A percentile compares a stretch with the other conserved stretches of the same genome.
Evolutionary conservation across 35 echinoderm and acorn worm genomes (phyloP).

Genomic region (Antedon bifida): DNA sequence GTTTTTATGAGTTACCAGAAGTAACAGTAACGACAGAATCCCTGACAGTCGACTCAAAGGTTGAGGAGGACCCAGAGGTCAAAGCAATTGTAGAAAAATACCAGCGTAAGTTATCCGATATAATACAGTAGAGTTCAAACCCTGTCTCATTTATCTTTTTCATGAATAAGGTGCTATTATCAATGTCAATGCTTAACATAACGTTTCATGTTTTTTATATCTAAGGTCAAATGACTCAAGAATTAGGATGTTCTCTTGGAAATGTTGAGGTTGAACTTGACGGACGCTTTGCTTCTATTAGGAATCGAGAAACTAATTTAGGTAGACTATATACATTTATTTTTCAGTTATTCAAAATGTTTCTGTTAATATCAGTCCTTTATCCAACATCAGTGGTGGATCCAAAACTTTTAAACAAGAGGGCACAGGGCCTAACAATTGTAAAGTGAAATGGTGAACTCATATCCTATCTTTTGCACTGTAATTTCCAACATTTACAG

Average conservation of each 20-base stretch:
- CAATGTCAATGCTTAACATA: no score
- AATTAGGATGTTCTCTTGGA: slow-evolving; percentile 48
- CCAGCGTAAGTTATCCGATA: slow-evolving; percentile 12
- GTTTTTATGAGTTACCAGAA: slow-evolving; percentile 14
- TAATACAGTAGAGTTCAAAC: not conserved
- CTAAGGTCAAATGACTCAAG: slow-evolving; percentile 13
- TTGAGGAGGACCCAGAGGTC: slow-evolving; percentile 36
- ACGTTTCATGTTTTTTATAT: not conserved
- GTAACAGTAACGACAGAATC: slow-evolving; percentile 22
- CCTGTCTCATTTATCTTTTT: no score
- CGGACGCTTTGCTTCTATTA: slow-evolving; percentile 39
- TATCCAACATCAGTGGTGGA: no score
- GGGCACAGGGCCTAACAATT: no score
- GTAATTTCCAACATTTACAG: no score
- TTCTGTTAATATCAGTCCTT: no score
- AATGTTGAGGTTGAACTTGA: slow-evolving; percentile 52
- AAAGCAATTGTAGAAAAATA: slow-evolving; percentile 37
- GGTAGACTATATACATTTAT: no score
- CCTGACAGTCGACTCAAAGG: slow-evolving; percentile 14
- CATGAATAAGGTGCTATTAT: no score
- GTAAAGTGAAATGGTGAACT: no score
- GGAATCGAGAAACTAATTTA: slow-evolving; percentile 57
- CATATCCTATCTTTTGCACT: no score
- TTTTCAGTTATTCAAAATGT: no score
- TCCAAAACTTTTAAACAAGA: no score